Base-by-base conservation (phyloP, 2,113 vertebrate species). In the Urocitellus parryii region DNA sequence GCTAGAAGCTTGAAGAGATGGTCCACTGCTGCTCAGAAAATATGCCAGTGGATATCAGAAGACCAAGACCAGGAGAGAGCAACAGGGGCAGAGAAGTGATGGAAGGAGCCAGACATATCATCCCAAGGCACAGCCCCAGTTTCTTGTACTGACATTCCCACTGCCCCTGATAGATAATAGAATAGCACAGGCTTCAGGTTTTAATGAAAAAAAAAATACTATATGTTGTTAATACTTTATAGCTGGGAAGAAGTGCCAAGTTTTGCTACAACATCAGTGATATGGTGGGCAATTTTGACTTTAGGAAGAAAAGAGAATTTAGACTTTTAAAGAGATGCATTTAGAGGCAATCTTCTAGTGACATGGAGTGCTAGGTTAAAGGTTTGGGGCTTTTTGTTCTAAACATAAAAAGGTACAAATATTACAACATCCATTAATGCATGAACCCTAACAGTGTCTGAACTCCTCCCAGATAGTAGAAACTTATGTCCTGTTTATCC, bases 41-140 rank as follows among this genome's bases (percentile, higher is more conserved):
- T 14, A 39, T 0, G 4, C 8, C 32, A 29, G 32, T 8, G 32
- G 20, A 22, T 25, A 67, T 13, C 9, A 16, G 16, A 39, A n/a
- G 39, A 24, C 16, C 37, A 42, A 73, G 63, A 29, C 0, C 7
- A 13, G 37, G 29, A 56, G 5, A 18, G 10, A n/a, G 10, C 2
- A 24, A 56, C 24, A 3, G 3, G 45, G 32, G 9, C 27, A 20
- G 32, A 25, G 5, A 0, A n/a, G 3, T 0, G 0, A 32, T 29
- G 13, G 34, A 70, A 61, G 16, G 39, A 86, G 18, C 39, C 14
- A 58, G 16, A 25, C 39, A 45, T 13, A 37, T 20, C 2, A 32
- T 2, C 22, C 13, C 1, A 8, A 27, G 8, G 53, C 16, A 10
- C 2, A 2, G 34, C 45, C 14, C 53, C 10, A 29, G 6, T 39